Evolutionary conservation across 2,797 vertebrate genomes (phyloP).

Genomic region (Enteromius anoplus): DNA sequence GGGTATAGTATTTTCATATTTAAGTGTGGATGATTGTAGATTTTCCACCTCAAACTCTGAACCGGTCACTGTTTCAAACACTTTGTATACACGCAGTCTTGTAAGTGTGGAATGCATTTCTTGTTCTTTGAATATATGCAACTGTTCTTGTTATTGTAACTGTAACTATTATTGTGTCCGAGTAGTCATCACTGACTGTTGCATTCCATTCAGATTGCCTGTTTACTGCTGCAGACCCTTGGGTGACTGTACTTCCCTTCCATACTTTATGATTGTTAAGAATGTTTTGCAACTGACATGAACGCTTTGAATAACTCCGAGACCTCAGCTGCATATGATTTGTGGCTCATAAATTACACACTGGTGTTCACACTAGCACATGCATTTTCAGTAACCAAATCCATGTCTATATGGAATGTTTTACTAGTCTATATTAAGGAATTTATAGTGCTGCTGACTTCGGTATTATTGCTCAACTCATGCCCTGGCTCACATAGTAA

Average conservation of each 20-base stretch:
- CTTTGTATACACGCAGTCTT: background rate
- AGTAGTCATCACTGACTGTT: constrained; percentile 30
- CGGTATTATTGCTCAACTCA: background rate
- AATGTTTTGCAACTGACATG: constrained; percentile 17
- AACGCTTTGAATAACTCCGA: constrained; percentile 19
- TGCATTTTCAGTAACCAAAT: constrained; percentile 4
- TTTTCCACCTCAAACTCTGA: background rate
- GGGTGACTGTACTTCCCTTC: constrained; percentile 55
- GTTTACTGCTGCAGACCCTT: constrained; percentile 56
- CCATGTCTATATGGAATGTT: background rate
- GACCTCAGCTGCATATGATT: constrained; percentile 4
- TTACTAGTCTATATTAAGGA: background rate
- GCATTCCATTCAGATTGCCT: constrained; percentile 58
- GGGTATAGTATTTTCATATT: background rate
- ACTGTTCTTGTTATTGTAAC: constrained; percentile 20
- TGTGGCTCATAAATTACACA: constrained; percentile 6
- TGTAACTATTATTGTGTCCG: constrained; percentile 30
- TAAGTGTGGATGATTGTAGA: background rate
- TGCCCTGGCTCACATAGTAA: background rate
- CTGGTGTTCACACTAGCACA: background rate
- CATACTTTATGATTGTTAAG: constrained; percentile 31
- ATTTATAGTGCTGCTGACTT: background rate
- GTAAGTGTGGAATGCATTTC: background rate
- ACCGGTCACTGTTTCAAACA: background rate
- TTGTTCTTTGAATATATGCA: background rate